phyloP scores from a whole-genome alignment of 1,140 invertebrate genomes.

The Lordiphosa collinella region DNA sequence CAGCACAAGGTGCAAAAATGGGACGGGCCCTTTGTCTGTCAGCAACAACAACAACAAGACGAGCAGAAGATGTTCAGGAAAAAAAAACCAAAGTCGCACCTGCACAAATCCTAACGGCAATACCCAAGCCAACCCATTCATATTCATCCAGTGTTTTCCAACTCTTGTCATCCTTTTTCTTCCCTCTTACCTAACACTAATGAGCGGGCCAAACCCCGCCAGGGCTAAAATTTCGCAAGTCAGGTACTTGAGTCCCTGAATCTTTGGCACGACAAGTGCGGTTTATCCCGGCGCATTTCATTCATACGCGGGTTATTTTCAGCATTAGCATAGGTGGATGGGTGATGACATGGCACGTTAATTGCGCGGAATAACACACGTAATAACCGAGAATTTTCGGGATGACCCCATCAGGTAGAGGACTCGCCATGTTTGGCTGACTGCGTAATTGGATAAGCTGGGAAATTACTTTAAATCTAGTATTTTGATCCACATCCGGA shows the following conservation, averaged over 20 bases:
- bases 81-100: conserved; percentile 33
- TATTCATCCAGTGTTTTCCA: conserved; percentile 18
- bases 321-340: conserved; percentile 20
- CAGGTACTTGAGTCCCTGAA: conserved; percentile 44
- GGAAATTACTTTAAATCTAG: conserved; percentile 73
- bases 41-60: conserved; percentile 28
- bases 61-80: conserved; percentile 7
- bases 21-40: conserved; percentile 58
- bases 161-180: conserved; percentile 17
- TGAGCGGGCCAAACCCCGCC: conserved; percentile 47
- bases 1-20: conserved; percentile 76
- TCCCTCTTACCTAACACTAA: conserved; percentile 66
- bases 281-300: conserved; percentile 34
- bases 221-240: conserved; percentile 14
- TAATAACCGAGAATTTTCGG: conserved; percentile 62
- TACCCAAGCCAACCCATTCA: not conserved
- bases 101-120: conserved; percentile 45
- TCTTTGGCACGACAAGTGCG: conserved; percentile 48
- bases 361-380: conserved; percentile 73
- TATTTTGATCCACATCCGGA: conserved; percentile 71
- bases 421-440: conserved; percentile 52
- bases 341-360: conserved; percentile 33
- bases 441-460: conserved; percentile 78
- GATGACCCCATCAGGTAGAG: conserved; percentile 51
- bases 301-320: conserved; percentile 25